Evolutionary conservation across 2,113 vertebrate genomes (phyloP).

Genomic region (Crypturellus undulatus): DNA sequence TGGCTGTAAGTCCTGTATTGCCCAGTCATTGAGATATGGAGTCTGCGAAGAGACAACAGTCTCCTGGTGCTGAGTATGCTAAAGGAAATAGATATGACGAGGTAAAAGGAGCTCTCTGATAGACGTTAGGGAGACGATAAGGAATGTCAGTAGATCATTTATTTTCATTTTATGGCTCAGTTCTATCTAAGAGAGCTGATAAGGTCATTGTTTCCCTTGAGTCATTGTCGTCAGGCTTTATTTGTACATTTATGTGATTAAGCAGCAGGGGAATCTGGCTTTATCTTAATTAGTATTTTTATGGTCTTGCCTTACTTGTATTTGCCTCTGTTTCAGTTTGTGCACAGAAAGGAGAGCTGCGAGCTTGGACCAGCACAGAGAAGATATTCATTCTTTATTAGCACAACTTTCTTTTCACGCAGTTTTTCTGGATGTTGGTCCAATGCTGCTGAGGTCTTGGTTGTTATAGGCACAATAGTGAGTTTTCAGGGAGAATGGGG

Average conservation of each 20-base stretch:
- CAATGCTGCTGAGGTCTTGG: too few species aligned
- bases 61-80: slow-evolving; percentile 4
- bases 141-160: slow-evolving; percentile 67
- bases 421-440: neutral
- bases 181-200: slow-evolving; percentile 72
- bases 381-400: neutral
- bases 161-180: slow-evolving; percentile 77
- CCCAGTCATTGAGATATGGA: accelerated
- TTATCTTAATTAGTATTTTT: slow-evolving; percentile 80
- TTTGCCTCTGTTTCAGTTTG: slow-evolving; percentile 68
- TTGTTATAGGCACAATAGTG: neutral
- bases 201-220: slow-evolving; percentile 78
- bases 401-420: neutral
- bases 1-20: neutral
- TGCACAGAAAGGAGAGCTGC: neutral
- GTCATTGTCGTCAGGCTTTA: slow-evolving; percentile 74
- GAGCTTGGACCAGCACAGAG: neutral
- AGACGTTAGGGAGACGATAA: slow-evolving; percentile 53
- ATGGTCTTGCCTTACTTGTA: slow-evolving; percentile 62
- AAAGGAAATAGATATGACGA: neutral
- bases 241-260: slow-evolving; percentile 77
- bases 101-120: neutral
- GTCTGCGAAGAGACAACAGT: neutral
- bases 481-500: neutral
- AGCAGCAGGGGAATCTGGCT: slow-evolving; percentile 66